Evolutionary conservation across 2,113 vertebrate genomes (phyloP), one percentile per base, ranked within the genome.

Genomic region (Epinephelus moara): DNA sequence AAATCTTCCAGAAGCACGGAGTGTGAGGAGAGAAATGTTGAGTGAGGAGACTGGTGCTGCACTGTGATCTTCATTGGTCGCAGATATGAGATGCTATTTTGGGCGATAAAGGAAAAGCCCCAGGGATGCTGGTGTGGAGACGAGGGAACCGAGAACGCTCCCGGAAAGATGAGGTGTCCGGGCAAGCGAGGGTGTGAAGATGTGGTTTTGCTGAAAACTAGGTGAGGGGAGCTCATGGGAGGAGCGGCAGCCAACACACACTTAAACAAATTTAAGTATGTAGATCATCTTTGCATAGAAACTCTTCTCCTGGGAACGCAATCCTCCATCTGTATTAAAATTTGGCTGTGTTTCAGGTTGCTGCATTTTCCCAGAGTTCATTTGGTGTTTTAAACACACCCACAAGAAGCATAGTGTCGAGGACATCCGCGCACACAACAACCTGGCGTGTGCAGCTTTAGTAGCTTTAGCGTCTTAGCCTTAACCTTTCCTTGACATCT

Each of bases 11-110:
- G 19, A 21, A 50, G 5, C 19, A 37, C 19, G n/a, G 68, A 70
- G 75, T 18, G 69, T 18, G 67, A 75, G 71, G 37, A 69, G 23
- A 56, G 74, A 69, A 25, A 25, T 25, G 70, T 86, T 67, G 82
- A 88, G 81, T 50, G 12, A 67, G 50, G 80, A 88, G 81, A 23
- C 69, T 15, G 27, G 30, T 53, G 82, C 82, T 80, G 75, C 62
- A 64, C 76, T 72, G 79, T 86, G 77, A 85, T 89, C 85, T 88
- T 81, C 86, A 42, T 25, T 59, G 85, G 87, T 84, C 53, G 60
- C 77, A 81, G 78, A 93, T 89, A 91, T 79, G 83, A 91, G 87
- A 88, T 85, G 89, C 91, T 95, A 94, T 94, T 94, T 90, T 80
- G 45, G 89, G 90, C 72, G 57, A 77, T 84, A 69, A 91, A 90